Percentiles rank a stretch among this genome's conserved stretches.
Conservation (phyloP, 2,113 vertebrate species). For the Triplophysa rosa region DNA sequence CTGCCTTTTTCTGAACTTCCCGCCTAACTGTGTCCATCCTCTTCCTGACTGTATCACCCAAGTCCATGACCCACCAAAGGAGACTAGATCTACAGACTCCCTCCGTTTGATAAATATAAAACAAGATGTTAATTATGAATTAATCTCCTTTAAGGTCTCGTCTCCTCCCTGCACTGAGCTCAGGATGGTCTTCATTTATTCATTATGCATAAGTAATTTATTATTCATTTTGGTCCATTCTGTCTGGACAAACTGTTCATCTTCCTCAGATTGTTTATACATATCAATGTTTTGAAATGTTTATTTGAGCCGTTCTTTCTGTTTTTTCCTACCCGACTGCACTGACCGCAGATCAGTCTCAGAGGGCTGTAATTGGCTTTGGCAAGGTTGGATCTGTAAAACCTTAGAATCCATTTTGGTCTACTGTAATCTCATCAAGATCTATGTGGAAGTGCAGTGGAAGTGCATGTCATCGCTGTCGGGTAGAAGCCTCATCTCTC, state of each 20-base stretch:
- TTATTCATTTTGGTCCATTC: conserved; percentile 35
- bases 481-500: too few species aligned
- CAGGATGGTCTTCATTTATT: conserved; percentile 30
- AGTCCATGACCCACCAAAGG: neutral
- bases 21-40: neutral
- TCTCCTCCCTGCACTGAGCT: neutral
- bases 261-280: too few species aligned
- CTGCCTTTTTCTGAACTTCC: conserved; percentile 5
- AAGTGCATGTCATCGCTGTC: neutral
- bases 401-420: neutral
- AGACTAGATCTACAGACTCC: neutral
- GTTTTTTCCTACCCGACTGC: neutral
- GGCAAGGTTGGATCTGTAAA: neutral
- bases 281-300: neutral
- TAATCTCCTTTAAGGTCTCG: conserved; percentile 24
- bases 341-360: neutral
- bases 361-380: neutral
- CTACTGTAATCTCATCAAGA: neutral
- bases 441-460: too few species aligned
- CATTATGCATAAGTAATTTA: conserved; percentile 33
- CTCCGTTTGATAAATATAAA: conserved; percentile 14
- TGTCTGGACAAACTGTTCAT: neutral
- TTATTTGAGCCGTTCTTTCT: neutral
- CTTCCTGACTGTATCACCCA: neutral
- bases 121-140: conserved; percentile 24